Base-by-base conservation (phyloP, 2,888 invertebrate genomes). In the Ditylenchus weischeri region DNA sequence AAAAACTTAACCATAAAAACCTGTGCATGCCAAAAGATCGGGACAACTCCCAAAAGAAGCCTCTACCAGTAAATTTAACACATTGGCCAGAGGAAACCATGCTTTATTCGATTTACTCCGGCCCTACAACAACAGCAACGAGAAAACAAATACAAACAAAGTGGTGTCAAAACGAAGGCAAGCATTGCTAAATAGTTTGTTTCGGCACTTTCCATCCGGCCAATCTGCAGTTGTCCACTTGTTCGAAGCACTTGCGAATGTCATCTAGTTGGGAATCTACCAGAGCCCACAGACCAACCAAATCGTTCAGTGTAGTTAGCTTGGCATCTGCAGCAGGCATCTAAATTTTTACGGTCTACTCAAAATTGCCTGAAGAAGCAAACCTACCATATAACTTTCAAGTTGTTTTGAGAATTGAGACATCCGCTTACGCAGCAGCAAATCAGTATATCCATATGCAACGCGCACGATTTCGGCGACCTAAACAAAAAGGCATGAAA, bases 201-300 rank as follows among this genome's bases (percentile, higher is more conserved):
- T 29, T 29, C 29, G 49, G 18, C 19, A 54, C 19, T 4, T 63
- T 38, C 72, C 72, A 72, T 19, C 62, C 51, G 29, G 54, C 50
- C 19, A 61, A 38, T n/a, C 72, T 59, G 43, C 59, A 72, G 21
- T 68, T 59, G 47, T 72, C 72, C 21, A 72, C 67, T 15, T 57
- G 48, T 35, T 58, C 62, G 58, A 72, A 72, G 15, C 66, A 70
- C 11, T 65, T 62, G 0, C 66, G 59, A 49, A 76, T 76, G 51
- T 73, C 74, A 4, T 66, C 67, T 54, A 76, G 64, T 48, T 76
- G 76, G 64, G 75, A 71, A 29, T 73, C 72, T 18, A 76, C 71
- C 11, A 75, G 71, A 57, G 59, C 62, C 76, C 76, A 76, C 64
- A 76, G 76, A 36, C 70, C 75, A 63, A 72, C 73, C 35, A 76